Evolutionary conservation across 1,140 invertebrate species (phyloP).

Genomic region (Trachymyrmex cornetzi): DNA sequence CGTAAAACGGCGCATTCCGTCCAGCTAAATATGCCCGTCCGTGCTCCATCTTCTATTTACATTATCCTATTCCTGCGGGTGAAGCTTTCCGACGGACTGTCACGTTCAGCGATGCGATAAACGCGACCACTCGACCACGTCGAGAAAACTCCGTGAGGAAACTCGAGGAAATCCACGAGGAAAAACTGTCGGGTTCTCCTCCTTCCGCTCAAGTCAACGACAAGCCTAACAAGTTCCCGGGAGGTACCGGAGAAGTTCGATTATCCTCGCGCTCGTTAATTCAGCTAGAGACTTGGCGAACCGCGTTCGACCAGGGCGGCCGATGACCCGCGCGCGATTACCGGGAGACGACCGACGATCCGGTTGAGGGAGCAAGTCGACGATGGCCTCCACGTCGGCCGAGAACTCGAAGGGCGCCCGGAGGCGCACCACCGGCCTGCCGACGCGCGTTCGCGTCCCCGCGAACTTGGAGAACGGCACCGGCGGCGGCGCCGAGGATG

Average conservation of each 20-base stretch:
- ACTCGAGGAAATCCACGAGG: neutral
- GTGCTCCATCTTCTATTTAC: slow-evolving; percentile 34
- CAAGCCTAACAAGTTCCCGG: neutral
- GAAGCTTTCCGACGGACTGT: neutral
- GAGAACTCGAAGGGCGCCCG: slow-evolving; percentile 72
- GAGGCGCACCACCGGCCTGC: slow-evolving; percentile 66
- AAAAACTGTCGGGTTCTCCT: neutral
- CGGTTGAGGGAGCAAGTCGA: neutral
- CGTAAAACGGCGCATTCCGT: slow-evolving; percentile 17
- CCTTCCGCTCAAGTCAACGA: neutral
- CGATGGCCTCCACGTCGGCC: slow-evolving; percentile 70
- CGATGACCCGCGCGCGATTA: neutral
- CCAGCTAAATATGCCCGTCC: slow-evolving; percentile 41
- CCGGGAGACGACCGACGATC: neutral
- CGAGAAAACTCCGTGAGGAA: neutral
- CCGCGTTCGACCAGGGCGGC: neutral
- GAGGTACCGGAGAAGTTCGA: neutral
- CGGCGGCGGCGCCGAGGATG: slow-evolving; percentile 77
- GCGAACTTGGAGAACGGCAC: slow-evolving; percentile 39
- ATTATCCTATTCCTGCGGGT: neutral
- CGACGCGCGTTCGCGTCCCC: slow-evolving; percentile 52
- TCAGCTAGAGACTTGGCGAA: neutral
- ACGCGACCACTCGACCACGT: neutral
- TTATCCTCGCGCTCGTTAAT: neutral
- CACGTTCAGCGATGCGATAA: neutral